These are phyloP conservation scores for Aurelia sp. DNA, from an alignment of 30 jellyfish, hydroid and myxozoan species.

Conservation along the genomic window DNA sequence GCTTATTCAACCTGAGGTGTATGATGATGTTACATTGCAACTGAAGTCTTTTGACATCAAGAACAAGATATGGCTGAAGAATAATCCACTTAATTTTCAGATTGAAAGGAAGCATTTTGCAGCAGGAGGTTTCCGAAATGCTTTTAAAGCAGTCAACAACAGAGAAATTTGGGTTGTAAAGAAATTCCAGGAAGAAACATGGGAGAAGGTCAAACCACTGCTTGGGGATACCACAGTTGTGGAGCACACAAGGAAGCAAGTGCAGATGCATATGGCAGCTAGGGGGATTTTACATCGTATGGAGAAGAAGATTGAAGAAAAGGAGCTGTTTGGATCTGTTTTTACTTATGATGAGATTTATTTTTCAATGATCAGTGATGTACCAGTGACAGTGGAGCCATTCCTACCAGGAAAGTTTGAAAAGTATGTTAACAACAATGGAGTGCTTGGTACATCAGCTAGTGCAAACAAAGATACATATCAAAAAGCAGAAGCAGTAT, in stretches of 20 bases:
- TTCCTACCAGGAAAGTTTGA: constrained; percentile 36
- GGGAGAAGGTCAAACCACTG: constrained; percentile 17
- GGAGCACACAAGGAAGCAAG: constrained; percentile 33
- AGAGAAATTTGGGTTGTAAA: constrained; percentile 17
- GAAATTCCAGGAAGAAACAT: constrained; percentile 16
- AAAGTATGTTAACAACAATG: constrained; percentile 41
- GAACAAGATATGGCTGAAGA: constrained; percentile 2
- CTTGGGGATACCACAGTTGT: constrained; percentile 29
- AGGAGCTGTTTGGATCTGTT: constrained; percentile 23
- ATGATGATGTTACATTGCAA: constrained; percentile 7
- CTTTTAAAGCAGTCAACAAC: constrained; percentile 21
- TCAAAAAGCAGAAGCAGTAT: constrained; percentile 16
- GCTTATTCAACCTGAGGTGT: constrained; percentile 3
- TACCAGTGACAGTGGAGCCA: constrained; percentile 46
- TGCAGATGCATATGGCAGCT: constrained; percentile 44
- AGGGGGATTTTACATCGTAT: constrained; percentile 27
- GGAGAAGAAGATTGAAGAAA: constrained; percentile 19
- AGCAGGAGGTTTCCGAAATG: constrained; percentile 31
- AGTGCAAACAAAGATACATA: background rate
- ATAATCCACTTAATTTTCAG: constrained; percentile 8
- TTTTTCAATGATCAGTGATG: constrained; percentile 10
- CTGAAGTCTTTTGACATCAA: background rate
- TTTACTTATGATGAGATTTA: constrained; percentile 10
- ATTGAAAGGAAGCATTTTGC: constrained; percentile 17
- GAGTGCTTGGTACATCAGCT: constrained; percentile 10